Evolutionary conservation across 2,113 vertebrate genomes (phyloP).

Genomic region (Cygnus buccinator): DNA sequence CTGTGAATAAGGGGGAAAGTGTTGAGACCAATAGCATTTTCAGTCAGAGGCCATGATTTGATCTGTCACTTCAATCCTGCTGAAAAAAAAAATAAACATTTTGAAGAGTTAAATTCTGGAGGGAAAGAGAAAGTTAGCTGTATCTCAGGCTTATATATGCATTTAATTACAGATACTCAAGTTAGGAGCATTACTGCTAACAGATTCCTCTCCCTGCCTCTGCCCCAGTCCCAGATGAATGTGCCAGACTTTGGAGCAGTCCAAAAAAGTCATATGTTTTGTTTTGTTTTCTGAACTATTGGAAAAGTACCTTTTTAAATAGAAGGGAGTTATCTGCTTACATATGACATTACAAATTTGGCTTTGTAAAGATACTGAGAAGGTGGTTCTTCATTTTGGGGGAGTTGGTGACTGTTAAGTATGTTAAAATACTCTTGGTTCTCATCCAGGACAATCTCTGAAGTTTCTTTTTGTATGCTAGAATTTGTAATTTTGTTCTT

Average conservation of each 20-base stretch:
- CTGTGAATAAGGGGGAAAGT: background rate
- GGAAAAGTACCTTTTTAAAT: background rate
- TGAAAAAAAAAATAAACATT: background rate
- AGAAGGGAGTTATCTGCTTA: background rate
- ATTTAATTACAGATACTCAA: background rate
- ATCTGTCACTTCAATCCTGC: background rate
- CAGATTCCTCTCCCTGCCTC: background rate
- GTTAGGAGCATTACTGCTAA: background rate
- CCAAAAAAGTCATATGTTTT: background rate
- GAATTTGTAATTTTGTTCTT: background rate
- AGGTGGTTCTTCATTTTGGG: background rate
- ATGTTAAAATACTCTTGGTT: background rate
- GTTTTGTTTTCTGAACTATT: background rate
- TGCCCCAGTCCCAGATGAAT: background rate
- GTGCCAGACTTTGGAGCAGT: background rate
- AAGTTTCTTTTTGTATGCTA: background rate
- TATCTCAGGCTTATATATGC: background rate
- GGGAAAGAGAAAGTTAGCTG: background rate
- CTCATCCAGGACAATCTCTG: background rate
- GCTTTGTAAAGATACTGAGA: background rate
- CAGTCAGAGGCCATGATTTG: background rate
- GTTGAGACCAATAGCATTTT: background rate
- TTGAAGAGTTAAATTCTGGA: background rate
- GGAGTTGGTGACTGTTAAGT: background rate
- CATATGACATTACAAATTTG: background rate